These are phyloP conservation scores for Rallus limicola DNA, from an alignment of 2,113 vertebrate genomes.

Conservation along the genomic window DNA sequence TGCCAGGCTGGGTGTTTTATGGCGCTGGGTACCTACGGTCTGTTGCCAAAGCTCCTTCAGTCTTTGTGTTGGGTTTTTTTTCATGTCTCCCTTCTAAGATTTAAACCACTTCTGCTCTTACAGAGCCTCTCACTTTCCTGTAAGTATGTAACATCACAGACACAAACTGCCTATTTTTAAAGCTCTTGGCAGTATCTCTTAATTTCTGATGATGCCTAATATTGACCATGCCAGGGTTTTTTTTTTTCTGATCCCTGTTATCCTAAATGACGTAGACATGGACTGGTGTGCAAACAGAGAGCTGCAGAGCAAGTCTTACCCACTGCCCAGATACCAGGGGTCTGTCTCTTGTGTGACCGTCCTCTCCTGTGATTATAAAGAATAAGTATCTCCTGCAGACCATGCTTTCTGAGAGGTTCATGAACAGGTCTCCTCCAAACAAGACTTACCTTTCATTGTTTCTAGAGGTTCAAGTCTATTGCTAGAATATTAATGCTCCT, in stretches of 20 bases:
- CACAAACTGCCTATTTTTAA: background rate
- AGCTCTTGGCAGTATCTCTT: background rate
- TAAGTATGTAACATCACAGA: background rate
- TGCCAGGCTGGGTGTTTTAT: background rate
- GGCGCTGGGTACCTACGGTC: background rate
- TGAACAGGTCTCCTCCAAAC: background rate
- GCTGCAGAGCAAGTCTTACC: background rate
- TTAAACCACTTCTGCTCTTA: background rate
- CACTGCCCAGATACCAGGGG: background rate
- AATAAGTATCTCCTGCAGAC: background rate
- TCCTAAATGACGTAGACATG: rapidly evolving
- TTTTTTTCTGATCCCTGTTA: background rate
- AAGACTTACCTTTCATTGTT: background rate
- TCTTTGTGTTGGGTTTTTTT: background rate
- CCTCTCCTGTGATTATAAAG: background rate
- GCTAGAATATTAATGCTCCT: background rate
- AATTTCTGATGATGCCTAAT: background rate
- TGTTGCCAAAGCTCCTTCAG: background rate
- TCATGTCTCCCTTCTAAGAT: background rate
- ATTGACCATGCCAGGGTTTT: background rate
- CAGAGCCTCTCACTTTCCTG: background rate
- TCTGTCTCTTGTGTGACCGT: background rate
- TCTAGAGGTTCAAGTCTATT: background rate
- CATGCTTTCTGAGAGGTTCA: background rate
- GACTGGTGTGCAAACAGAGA: background rate